A percentile compares a stretch with the other conserved stretches of the same genome.
These are phyloP conservation scores for Acridotheres tristis DNA, from an alignment of 2,797 vertebrate species.

Conservation along the genomic window DNA sequence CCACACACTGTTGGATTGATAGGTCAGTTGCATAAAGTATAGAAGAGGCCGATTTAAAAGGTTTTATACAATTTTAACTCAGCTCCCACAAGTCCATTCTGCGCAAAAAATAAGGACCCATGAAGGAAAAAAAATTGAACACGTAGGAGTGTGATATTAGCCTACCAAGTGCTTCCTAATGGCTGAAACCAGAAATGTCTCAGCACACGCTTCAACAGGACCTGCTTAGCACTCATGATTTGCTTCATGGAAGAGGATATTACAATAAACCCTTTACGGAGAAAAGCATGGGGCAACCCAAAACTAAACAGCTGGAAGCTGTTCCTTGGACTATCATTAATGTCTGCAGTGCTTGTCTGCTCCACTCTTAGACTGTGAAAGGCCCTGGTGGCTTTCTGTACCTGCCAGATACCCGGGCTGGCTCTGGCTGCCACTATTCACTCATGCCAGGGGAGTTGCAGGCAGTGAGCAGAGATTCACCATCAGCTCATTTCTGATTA, in stretches of 20 bases:
- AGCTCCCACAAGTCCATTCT: neutral
- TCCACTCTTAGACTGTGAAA: neutral
- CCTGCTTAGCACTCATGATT: neutral
- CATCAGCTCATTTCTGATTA: neutral
- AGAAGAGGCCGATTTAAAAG: neutral
- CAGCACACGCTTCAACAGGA: neutral
- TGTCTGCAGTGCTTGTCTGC: neutral
- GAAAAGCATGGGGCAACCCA: neutral
- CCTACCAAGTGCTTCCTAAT: neutral
- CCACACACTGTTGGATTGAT: neutral
- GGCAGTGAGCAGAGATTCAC: neutral
- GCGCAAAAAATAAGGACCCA: neutral
- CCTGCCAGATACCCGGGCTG: neutral
- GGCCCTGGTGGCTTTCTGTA: neutral
- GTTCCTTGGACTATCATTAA: neutral
- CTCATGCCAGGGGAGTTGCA: accelerated
- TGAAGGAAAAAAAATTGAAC: neutral
- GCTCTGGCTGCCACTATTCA: neutral
- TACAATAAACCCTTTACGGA: neutral
- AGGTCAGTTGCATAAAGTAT: neutral
- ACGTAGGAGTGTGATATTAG: neutral
- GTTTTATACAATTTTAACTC: neutral
- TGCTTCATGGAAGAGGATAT: neutral
- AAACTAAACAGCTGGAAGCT: neutral
- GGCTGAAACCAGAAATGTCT: neutral